A percentile compares a stretch with the other conserved stretches of the same genome.
These are phyloP conservation scores for Dolichoris vasculosae DNA, from an alignment of 1,140 invertebrate species.

Conservation along the genomic window DNA sequence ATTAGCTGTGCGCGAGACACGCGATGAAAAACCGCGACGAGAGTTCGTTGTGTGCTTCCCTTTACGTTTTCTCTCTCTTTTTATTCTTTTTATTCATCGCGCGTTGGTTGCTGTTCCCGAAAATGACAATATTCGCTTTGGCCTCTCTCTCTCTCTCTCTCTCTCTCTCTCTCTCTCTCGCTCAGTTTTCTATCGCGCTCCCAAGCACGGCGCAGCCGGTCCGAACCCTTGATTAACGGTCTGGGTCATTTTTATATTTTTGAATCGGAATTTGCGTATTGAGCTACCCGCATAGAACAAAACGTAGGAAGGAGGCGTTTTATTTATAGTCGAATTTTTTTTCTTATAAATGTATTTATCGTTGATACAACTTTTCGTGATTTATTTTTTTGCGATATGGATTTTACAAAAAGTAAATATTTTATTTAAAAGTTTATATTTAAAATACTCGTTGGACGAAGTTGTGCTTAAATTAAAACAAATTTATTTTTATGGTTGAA, in stretches of 20 bases:
- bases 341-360: neutral
- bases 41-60: neutral
- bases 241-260: conserved; percentile 2
- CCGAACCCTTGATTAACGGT: conserved; percentile 24
- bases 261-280: conserved; percentile 2
- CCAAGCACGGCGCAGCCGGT: neutral
- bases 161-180: neutral
- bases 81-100: neutral
- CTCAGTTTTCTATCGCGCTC: neutral
- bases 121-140: neutral
- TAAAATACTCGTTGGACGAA: neutral
- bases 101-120: neutral
- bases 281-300: neutral
- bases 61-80: neutral
- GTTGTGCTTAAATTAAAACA: neutral
- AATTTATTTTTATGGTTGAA: no score
- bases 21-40: neutral
- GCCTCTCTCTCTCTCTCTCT: neutral
- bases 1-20: conserved; percentile 68
- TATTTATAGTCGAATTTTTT: neutral
- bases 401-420: no score
- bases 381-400: neutral
- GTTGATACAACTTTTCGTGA: neutral
- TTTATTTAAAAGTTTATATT: neutral
- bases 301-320: neutral